Evolutionary conservation across 2,113 vertebrate species (phyloP).

Genomic region (Amphiprion ocellaris): DNA sequence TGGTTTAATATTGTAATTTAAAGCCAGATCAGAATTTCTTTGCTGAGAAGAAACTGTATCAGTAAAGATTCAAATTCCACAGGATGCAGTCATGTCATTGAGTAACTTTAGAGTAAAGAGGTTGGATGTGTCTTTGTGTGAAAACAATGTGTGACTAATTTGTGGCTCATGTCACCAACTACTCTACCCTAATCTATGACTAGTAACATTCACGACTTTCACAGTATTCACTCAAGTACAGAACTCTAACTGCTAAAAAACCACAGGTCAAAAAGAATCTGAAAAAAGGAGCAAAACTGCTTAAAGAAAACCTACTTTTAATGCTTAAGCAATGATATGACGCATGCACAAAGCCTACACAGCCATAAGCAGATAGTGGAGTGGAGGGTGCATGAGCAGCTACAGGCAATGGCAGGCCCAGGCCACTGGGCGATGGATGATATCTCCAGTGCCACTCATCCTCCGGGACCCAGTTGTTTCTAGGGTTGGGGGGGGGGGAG

Average conservation of each 20-base stretch:
- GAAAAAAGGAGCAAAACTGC: constrained; percentile 39
- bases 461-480: constrained; percentile 56
- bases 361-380: constrained; percentile 68
- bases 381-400: constrained; percentile 66
- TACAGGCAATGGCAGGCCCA: constrained; percentile 63
- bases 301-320: constrained; percentile 65
- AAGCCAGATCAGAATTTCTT: constrained; percentile 1
- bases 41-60: constrained; percentile 2
- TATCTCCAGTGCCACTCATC: constrained; percentile 82
- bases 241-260: constrained; percentile 12
- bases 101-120: neutral
- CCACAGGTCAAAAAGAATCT: constrained; percentile 47
- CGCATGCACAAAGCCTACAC: constrained; percentile 81
- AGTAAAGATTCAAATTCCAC: constrained; percentile 23
- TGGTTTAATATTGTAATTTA: neutral
- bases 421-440: constrained; percentile 61
- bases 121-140: constrained; percentile 2
- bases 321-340: constrained; percentile 61
- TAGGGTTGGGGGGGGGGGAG: constrained; percentile 14
- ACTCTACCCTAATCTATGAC: neutral
- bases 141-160: neutral
- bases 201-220: constrained; percentile 4
- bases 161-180: neutral
- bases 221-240: constrained; percentile 3
- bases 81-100: neutral